Conservation (phyloP, 2,888 invertebrate genomes). For the Eurois occulta region DNA sequence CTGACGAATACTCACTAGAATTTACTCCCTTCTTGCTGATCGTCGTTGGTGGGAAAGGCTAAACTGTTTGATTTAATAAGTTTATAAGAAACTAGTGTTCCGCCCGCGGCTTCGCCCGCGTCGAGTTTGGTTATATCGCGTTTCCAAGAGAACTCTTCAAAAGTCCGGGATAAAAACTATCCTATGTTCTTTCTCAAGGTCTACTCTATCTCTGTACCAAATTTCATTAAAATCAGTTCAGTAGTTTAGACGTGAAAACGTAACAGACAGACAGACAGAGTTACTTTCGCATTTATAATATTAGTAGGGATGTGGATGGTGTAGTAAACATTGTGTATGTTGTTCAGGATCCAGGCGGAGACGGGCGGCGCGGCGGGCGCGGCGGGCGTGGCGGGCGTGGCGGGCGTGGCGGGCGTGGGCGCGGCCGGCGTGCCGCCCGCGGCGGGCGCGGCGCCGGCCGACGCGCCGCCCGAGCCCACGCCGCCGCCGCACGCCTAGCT, state of each 20-base stretch:
- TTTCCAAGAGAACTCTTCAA: no score
- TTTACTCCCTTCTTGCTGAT: neutral
- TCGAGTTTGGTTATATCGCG: no score
- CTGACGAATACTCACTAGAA: neutral
- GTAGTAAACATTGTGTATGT: neutral
- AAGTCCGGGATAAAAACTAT: no score
- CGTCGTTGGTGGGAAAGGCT: neutral
- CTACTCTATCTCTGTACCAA: no score
- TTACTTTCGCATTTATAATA: no score
- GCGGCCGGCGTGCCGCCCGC: constrained; percentile 66
- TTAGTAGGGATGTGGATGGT: no score
- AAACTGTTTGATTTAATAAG: neutral
- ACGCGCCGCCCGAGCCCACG: constrained; percentile 49
- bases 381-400: constrained; percentile 65
- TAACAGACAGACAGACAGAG: no score
- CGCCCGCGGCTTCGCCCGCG: no score
- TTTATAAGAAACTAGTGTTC: no score
- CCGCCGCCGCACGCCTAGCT: constrained; percentile 38
- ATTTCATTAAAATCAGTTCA: no score
- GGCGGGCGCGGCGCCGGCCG: constrained; percentile 55
- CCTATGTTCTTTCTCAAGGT: no score
- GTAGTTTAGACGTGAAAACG: no score
- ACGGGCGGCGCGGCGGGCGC: constrained; percentile 68
- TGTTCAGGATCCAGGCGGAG: constrained; percentile 80
- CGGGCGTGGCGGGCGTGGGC: constrained; percentile 53